Conservation (phyloP, 2,888 invertebrate species). For the Rhopalosiphum nymphaeae region DNA sequence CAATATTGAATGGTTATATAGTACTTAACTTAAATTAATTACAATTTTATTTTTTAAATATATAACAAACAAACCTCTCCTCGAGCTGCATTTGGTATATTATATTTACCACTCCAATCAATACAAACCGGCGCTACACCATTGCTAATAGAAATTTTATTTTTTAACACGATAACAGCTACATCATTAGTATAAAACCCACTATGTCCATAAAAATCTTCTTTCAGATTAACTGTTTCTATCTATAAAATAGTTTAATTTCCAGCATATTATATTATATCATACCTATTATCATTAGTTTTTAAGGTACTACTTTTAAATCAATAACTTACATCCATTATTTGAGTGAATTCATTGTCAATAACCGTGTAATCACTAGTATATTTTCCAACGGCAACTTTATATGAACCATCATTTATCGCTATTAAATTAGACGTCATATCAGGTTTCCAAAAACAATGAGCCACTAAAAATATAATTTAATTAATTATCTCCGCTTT, state of each 20-base stretch:
- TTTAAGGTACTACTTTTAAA: not conserved
- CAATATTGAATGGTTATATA: no score
- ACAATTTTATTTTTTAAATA: no score
- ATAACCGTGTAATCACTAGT: not conserved
- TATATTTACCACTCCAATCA: no score
- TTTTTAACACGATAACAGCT: constrained; percentile 25
- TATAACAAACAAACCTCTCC: no score
- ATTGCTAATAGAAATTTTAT: not conserved
- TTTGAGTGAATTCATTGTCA: constrained; percentile 44
- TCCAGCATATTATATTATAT: not conserved
- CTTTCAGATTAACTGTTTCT: not conserved
- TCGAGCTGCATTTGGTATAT: no score
- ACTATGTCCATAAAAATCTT: not conserved
- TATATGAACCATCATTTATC: not conserved
- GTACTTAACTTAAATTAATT: no score
- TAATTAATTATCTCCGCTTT: not conserved
- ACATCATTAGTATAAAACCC: not conserved
- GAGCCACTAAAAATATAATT: constrained; percentile 51
- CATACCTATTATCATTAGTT: not conserved
- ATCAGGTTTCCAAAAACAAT: constrained; percentile 47
- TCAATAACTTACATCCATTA: constrained; percentile 37
- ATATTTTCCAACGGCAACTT: constrained; percentile 53
- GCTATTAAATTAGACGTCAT: not conserved
- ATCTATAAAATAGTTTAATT: not conserved
- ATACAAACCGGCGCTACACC: no score